phyloP scores from a whole-genome alignment of 2,888 invertebrate genomes.

The Diarsia dahlii region DNA sequence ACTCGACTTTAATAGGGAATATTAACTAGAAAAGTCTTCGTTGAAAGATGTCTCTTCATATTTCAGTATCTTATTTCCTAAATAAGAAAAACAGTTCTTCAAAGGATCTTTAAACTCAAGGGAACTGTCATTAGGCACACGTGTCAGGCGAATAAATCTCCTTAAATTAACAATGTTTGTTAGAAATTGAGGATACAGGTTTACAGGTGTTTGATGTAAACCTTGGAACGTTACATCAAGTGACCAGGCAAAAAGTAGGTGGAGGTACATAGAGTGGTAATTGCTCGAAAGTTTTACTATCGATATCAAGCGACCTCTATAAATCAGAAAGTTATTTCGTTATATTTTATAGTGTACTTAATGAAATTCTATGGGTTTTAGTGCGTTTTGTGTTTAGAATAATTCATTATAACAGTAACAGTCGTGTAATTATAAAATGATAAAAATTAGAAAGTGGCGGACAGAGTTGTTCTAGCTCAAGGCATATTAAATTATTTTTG shows the following conservation, averaged over 20 bases:
- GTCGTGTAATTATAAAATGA: conserved; percentile 13
- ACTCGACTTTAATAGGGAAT: background rate
- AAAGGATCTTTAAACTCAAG: background rate
- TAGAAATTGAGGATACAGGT: conserved; percentile 13
- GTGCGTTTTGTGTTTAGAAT: conserved; percentile 15
- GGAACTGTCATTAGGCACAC: conserved; percentile 32
- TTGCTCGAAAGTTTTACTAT: conserved; percentile 50
- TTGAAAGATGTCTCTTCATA: background rate
- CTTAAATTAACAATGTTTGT: conserved; percentile 24
- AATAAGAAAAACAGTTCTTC: background rate
- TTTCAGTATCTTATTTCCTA: background rate
- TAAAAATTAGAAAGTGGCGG: conserved; percentile 4
- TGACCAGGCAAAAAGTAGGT: conserved; percentile 19
- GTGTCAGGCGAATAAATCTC: conserved; percentile 29
- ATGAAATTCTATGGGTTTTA: conserved; percentile 43
- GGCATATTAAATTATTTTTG: background rate
- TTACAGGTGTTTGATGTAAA: conserved; percentile 14
- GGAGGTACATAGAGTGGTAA: conserved; percentile 22
- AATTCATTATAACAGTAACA: background rate
- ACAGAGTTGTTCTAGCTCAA: background rate
- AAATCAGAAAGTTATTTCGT: conserved; percentile 61
- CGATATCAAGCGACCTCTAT: conserved; percentile 50
- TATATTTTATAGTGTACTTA: conserved; percentile 43
- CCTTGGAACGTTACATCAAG: background rate
- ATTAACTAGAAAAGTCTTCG: background rate